These are phyloP conservation scores for Apamea monoglypha DNA, from an alignment of 2,888 invertebrate genomes.

Conservation along the genomic window DNA sequence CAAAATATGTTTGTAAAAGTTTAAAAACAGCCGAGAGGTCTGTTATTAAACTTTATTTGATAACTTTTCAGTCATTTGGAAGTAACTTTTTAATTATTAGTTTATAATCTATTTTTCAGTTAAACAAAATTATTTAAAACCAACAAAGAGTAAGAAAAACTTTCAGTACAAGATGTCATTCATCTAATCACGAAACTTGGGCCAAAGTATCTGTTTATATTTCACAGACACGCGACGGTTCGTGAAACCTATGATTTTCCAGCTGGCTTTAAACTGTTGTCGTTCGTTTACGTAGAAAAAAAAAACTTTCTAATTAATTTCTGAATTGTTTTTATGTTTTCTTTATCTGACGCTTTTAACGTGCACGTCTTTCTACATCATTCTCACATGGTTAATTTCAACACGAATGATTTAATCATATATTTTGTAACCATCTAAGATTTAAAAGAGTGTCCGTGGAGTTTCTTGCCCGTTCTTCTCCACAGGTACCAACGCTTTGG, in stretches of 20 bases:
- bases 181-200: slow-evolving; percentile 3
- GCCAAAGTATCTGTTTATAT: slow-evolving; percentile 1
- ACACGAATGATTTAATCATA: no score
- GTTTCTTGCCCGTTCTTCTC: no score
- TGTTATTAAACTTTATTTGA: not conserved
- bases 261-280: not conserved
- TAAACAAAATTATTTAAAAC: not conserved
- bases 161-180: not conserved
- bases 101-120: not conserved
- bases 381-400: no score
- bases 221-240: not conserved
- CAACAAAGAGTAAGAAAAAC: not conserved
- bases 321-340: no score
- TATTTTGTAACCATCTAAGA: no score
- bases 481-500: no score
- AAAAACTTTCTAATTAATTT: no score
- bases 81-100: not conserved
- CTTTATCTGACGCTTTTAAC: no score
- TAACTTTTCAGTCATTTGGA: not conserved
- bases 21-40: no score
- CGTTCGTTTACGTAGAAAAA: not conserved
- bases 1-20: no score
- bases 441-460: no score
- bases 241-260: not conserved
- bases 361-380: no score